A percentile compares a stretch with the other conserved stretches of the same genome.
phyloP scores from a whole-genome alignment of 2,797 vertebrate species.

The Rhynchonycteris naso region DNA sequence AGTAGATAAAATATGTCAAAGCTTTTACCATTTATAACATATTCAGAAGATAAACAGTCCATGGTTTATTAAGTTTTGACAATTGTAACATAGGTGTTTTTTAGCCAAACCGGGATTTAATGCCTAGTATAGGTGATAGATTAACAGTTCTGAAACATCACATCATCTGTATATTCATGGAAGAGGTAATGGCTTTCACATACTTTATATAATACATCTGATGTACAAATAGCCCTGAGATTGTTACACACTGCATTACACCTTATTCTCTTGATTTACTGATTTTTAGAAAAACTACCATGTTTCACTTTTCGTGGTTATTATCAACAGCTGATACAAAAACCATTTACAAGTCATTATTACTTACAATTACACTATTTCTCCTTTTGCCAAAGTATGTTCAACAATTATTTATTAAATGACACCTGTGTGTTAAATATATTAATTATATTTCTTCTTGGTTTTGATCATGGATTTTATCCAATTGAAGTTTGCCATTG shows the following conservation, averaged over 20 bases:
- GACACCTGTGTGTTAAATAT: background rate
- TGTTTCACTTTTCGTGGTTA: conserved; percentile 22
- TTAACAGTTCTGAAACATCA: conserved; percentile 5
- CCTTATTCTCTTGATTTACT: background rate
- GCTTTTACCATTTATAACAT: background rate
- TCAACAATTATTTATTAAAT: background rate
- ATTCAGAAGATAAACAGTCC: conserved; percentile 43
- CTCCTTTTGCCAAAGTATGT: background rate
- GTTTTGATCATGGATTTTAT: background rate
- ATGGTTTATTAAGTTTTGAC: conserved; percentile 55
- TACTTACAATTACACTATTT: background rate
- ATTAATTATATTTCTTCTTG: background rate
- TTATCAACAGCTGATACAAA: background rate
- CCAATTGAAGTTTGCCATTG: background rate
- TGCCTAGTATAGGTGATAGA: conserved; percentile 12
- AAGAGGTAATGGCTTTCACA: background rate
- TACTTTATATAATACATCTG: background rate
- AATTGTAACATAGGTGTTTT: conserved; percentile 52
- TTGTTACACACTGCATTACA: background rate
- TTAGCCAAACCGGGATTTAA: conserved; percentile 6
- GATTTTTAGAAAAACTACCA: background rate
- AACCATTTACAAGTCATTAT: background rate
- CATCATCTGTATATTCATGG: conserved; percentile 28
- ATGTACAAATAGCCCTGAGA: background rate
- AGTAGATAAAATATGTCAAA: conserved; percentile 59